These are phyloP conservation scores for Drosophila macrospina DNA, from an alignment of 2,888 invertebrate genomes.

Conservation along the genomic window DNA sequence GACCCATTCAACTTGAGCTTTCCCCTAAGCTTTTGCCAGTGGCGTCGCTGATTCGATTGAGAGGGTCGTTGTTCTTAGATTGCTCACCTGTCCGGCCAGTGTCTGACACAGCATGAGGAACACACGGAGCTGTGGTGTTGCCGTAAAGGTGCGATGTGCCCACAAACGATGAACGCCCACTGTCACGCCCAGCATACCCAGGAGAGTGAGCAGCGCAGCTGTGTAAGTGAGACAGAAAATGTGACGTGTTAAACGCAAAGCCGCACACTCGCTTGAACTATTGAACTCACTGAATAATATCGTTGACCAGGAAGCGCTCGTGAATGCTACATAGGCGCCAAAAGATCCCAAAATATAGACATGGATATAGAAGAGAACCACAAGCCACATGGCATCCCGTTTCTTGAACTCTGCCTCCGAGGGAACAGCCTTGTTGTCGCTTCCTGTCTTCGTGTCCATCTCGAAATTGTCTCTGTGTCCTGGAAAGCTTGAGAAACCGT, in stretches of 20 bases:
- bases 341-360: slow-evolving; percentile 89
- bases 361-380: slow-evolving; percentile 91
- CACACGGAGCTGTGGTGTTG: slow-evolving; percentile 89
- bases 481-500: background rate
- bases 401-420: slow-evolving; percentile 71
- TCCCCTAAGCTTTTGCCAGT: slow-evolving; percentile 17
- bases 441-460: slow-evolving; percentile 22
- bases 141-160: slow-evolving; percentile 95
- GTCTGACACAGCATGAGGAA: slow-evolving; percentile 93
- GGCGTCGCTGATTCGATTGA: background rate
- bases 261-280: background rate
- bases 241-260: background rate
- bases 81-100: slow-evolving; percentile 93
- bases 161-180: slow-evolving; percentile 97
- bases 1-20: slow-evolving; percentile 5
- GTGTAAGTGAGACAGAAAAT: slow-evolving; percentile 33
- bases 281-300: slow-evolving; percentile 88
- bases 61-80: no score
- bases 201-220: slow-evolving; percentile 88
- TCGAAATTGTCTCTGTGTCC: background rate
- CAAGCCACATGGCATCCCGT: slow-evolving; percentile 90
- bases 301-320: slow-evolving; percentile 88
- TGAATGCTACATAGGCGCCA: slow-evolving; percentile 88
- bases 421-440: slow-evolving; percentile 6
- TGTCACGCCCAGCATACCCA: slow-evolving; percentile 92